Base-by-base conservation (phyloP, 2,797 vertebrate genomes). In the Cynodonichthys magdalenae region DNA sequence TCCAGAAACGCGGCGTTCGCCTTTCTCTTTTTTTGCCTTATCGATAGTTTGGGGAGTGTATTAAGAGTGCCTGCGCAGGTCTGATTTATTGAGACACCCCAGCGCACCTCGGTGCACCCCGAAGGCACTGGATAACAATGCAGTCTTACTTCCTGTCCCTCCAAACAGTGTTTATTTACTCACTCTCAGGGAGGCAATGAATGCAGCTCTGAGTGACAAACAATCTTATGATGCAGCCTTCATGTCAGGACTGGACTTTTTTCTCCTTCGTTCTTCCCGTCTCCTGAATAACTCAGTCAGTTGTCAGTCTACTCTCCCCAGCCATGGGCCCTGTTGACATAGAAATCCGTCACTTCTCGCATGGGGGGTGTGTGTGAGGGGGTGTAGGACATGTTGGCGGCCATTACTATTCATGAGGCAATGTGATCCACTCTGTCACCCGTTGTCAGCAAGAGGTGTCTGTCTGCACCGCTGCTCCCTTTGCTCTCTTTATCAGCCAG, bases 331-430 rank as follows among this genome's bases (percentile, higher is more conserved):
- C 88, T 88, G 87, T 89, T 84, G 86, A 90, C 89, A 90, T 75
- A 77, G 79, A 80, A 87, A 90, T 89, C 89, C 74, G 85, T 91
- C 90, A 90, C 85, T 90, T 74, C 86, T 86, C 84, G 85, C 82
- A 74, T 52, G 41, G 79, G 82, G 18, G 19, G 18, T 12, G 42
- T 4, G 41, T 41, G 41, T 4, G 12, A 5, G 44, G 82, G 77
- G 82, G 81, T 74, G 68, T 51, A 82, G 82, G 85, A 89, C 89
- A 85, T 81, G 89, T 86, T 71, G 86, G 85, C 77, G 82, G 63
- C 66, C 85, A 92, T 93, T 91, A 90, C 87, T 92, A 92, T 93
- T 92, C 89, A 93, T 92, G 87, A 92, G 85, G 77, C 73, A 41
- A 80, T 66, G 84, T 87, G 88, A 90, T 90, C 84, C 83, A 89